Base-by-base conservation (phyloP, 2,797 vertebrate genomes). In the Iguana delicatissima region DNA sequence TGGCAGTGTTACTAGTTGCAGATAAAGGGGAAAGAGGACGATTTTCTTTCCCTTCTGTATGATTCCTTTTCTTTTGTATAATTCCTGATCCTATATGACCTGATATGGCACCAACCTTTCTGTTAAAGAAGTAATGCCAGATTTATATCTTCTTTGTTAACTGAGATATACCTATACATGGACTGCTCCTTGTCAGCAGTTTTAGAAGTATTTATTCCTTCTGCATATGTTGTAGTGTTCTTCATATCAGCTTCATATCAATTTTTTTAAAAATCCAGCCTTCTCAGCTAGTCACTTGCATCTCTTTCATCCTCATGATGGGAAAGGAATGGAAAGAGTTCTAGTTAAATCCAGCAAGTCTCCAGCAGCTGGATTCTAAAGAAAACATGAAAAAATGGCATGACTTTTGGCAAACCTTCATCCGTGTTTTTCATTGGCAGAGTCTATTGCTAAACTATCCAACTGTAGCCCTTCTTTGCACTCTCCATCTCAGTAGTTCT, bases 311-410 rank as follows among this genome's bases (percentile, higher is more conserved):
- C 4, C 46, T n/a, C 16, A n/a, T 55, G 84, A 29, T 74, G 84
- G 29, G 59, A 80, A 12, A n/a, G 35, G 24, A 87, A 79, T 62
- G 26, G 74, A 32, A 12, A 18, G 74, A 46, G 16, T 38, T 87
- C 38, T 50, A 16, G 16, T 87, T 80, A 67, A 80, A 87, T 18
- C 9, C 35, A 79, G 29, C 14, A 64, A 79, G 55, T n/a, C 32
- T 80, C 62, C 77, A 80, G 62, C 62, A 88, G 86, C 86, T 80
- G 86, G 32, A 72, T 87, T 87, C 57, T 59, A 67, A 46, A 46
- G 42, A 4, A 46, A 80, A 67, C 57, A 87, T 80, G 76, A 80
- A 59, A 87, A 87, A 76, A 59, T 88, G 59, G 86, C 62, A 80
- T 80, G 86, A 22, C 18, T 14, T 69, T 88, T 62, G 69, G 52